Evolutionary conservation across 53 echinoderm and acorn worm species (phyloP), one percentile per base, ranked within the genome.

Genomic region (Hippasteria phrygiana): DNA sequence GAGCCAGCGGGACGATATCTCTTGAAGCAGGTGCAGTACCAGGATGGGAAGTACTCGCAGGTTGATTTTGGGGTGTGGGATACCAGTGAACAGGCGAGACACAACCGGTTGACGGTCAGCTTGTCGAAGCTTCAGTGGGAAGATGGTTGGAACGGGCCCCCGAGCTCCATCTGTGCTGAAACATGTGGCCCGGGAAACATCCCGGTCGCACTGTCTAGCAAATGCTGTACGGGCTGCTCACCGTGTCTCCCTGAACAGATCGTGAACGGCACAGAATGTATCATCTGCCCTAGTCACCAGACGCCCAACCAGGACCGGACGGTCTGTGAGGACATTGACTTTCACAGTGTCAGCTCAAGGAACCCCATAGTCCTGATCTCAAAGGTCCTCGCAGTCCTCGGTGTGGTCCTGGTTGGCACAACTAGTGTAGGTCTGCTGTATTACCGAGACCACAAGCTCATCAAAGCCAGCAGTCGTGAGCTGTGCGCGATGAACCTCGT

Each of bases 91-190:
- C 34, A 9, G 6, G 37, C n/a, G 34, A 67, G 69, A 35, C 13
- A 67, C 35, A 33, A 67, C 12, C 33, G 69, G 2, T 18, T 67
- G 16, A 33, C 13, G 31, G 4, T 67, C 4, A 18, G 34, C 34
- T 11, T 2, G n/a, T 67, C 69, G 12, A 67, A 35, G 17, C 37
- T 67, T 16, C 0, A 67, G 69, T 67, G 69, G 69, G 37, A 18
- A 45, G 31, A 18, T 9, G 47, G 48, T 5, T 41, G 33, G 31
- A 48, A 67, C 29, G 51, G 24, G 24, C 90, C 90, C 4, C 95
- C 95, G 0, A 39, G 38, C 17, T 93, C 95, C 2, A 72, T 91
- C 45, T 95, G 95, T 54, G 87, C 90, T 20, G 88, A 93, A 16
- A 11, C 12, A 2, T 83, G 83, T n/a, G 48, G 17, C 2, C 83